These are phyloP conservation scores for Bombus affinis DNA, from an alignment of 1,140 invertebrate species.

Conservation along the genomic window DNA sequence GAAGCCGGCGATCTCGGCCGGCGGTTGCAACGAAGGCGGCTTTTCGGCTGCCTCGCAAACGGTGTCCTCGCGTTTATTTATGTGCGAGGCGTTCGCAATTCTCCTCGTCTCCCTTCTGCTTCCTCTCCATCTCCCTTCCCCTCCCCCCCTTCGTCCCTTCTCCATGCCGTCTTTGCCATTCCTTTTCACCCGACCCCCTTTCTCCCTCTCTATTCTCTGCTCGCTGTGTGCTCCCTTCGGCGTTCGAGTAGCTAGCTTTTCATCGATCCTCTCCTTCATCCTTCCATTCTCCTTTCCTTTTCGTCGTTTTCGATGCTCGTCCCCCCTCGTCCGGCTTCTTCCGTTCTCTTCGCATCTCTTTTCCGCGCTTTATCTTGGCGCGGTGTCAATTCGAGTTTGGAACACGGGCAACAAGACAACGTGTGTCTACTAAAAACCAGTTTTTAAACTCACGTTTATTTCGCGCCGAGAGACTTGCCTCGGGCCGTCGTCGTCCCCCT, in stretches of 20 bases:
- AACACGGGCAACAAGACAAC: slow-evolving; percentile 78
- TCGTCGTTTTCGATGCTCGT: slow-evolving; percentile 11
- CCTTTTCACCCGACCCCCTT: slow-evolving; percentile 4
- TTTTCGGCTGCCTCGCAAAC: slow-evolving; percentile 76
- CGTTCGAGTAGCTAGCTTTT: slow-evolving; percentile 63
- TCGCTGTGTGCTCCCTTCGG: slow-evolving; percentile 43
- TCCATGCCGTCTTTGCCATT: slow-evolving; percentile 14
- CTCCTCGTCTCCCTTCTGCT: slow-evolving; percentile 57
- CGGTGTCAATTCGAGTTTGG: slow-evolving; percentile 81
- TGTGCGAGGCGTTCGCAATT: slow-evolving; percentile 72
- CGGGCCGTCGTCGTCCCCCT: slow-evolving; percentile 12
- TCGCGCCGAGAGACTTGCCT: slow-evolving; percentile 50
- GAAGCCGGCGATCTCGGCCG: slow-evolving; percentile 66
- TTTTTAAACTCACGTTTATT: slow-evolving; percentile 79
- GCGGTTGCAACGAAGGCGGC: slow-evolving; percentile 73
- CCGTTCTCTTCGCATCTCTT: slow-evolving; percentile 24
- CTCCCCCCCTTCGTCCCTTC: neutral
- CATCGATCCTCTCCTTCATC: slow-evolving; percentile 51
- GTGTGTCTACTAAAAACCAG: slow-evolving; percentile 81
- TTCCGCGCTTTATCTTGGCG: slow-evolving; percentile 75
- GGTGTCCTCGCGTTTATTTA: slow-evolving; percentile 79
- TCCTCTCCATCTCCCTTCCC: neutral
- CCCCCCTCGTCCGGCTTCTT: slow-evolving; percentile 38
- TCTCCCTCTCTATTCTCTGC: slow-evolving; percentile 13
- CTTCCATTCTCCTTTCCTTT: neutral